Evolutionary conservation across 2,888 invertebrate species (phyloP), one percentile per base, ranked within the genome.

Genomic region (Drosophila meridiana): DNA sequence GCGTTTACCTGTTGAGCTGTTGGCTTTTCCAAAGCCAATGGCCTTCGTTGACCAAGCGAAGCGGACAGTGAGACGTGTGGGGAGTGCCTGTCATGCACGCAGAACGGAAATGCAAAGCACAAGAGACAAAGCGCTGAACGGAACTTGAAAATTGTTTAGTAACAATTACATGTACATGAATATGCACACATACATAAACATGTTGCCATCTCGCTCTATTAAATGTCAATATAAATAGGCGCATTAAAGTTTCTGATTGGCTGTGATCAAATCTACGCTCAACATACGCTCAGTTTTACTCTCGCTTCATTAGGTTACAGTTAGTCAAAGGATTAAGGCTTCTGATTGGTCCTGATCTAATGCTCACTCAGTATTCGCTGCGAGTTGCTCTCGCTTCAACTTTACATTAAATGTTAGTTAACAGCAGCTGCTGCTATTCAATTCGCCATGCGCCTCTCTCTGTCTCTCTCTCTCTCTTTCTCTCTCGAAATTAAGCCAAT

Each of bases 21-120:
- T 73, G 59, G 61, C 66, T 73, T 81, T 72, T 59, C 68, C 53
- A 72, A 83, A 82, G 86, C 89, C 87, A 84, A 78, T 90, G 90
- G 88, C 87, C 87, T 87, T 85, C 88, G 68, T 32, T 87, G 87
- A 82, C 88, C 88, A 87, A 56, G 56, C 69, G 63, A 50, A 45
- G 63, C 57, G 59, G 65, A 56, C 56, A 42, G 63, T 9, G 36
- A 71, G 53, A 80, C 65, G 72, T 72, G 76, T 66, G 80, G 58
- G 64, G 73, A 65, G 76, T 69, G 78, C 26, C 76, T 69, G 80
- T 80, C 78, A 80, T 89, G 89, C 81, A 87, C 86, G 73, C 60
- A 78, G 83, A 83, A 89, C 91, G 91, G 89, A 90, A 87, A 91
- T 89, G 89, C 90, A 90, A 82, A 82, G 79, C 72, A 71, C 56